These are phyloP conservation scores for Catocala sponsa DNA, from an alignment of 2,888 invertebrate species.

Conservation along the genomic window DNA sequence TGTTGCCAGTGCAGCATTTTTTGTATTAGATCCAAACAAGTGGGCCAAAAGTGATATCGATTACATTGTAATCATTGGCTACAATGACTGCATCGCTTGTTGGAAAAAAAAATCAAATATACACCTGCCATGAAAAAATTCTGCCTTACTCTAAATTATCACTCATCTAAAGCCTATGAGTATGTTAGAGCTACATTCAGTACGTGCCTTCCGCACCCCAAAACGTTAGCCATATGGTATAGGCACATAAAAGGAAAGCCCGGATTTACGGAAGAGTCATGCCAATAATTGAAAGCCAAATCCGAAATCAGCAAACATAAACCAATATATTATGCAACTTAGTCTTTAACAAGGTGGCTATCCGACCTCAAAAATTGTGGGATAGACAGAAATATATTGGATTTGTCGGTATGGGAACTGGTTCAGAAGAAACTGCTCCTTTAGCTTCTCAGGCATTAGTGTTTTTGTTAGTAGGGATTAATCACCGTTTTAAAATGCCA, in stretches of 20 bases:
- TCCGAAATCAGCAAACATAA: too few species aligned
- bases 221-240: constrained; percentile 33
- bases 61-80: too few species aligned
- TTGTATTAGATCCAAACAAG: too few species aligned
- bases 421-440: constrained; percentile 15
- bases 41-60: too few species aligned
- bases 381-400: constrained; percentile 24
- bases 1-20: too few species aligned
- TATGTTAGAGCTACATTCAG: constrained; percentile 35
- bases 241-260: constrained; percentile 16
- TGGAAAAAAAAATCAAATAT: too few species aligned
- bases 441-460: constrained; percentile 33
- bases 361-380: constrained; percentile 27
- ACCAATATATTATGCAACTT: too few species aligned
- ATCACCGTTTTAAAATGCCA: constrained; percentile 31
- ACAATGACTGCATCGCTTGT: too few species aligned
- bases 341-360: too few species aligned
- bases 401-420: constrained; percentile 29
- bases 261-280: constrained; percentile 16
- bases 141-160: constrained; percentile 11
- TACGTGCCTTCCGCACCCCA: constrained; percentile 32
- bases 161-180: constrained; percentile 32
- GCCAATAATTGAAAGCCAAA: neutral
- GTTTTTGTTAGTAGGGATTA: constrained; percentile 30
- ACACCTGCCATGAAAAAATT: too few species aligned